phyloP scores from a whole-genome alignment of 2,888 invertebrate species.

The Tanypteryx hageni region DNA sequence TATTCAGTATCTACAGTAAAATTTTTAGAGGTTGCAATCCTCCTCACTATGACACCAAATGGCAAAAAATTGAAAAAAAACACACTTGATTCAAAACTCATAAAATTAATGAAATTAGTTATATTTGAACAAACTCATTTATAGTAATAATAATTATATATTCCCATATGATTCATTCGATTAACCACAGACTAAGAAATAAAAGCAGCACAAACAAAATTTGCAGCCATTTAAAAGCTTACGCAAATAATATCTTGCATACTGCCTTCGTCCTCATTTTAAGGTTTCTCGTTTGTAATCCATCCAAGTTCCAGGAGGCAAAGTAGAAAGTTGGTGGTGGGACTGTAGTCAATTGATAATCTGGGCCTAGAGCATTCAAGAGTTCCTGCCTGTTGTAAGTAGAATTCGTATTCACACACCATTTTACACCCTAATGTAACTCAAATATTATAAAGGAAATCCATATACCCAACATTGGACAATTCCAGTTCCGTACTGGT shows the following conservation, averaged over 20 bases:
- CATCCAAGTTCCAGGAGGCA: slow-evolving; percentile 80
- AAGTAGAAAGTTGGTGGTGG: slow-evolving; percentile 74
- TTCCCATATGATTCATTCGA: too few species aligned
- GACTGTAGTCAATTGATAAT: slow-evolving; percentile 68
- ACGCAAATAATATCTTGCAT: slow-evolving; percentile 75
- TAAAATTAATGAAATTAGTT: too few species aligned
- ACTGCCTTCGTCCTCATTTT: slow-evolving; percentile 76
- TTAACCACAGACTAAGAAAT: neutral
- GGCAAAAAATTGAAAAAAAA: too few species aligned
- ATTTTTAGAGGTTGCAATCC: too few species aligned
- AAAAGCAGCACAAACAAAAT: neutral
- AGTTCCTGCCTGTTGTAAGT: slow-evolving; percentile 66
- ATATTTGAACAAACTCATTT: too few species aligned
- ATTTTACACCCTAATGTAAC: neutral
- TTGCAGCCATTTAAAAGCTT: slow-evolving; percentile 67
- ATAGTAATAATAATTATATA: too few species aligned
- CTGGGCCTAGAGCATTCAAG: slow-evolving; percentile 64
- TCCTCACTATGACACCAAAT: too few species aligned
- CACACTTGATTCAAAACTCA: too few species aligned
- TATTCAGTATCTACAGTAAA: too few species aligned
- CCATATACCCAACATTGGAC: slow-evolving; percentile 66
- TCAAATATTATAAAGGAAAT: slow-evolving; percentile 68
- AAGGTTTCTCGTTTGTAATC: slow-evolving; percentile 76
- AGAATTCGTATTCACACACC: neutral
- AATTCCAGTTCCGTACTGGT: neutral